phyloP scores from a whole-genome alignment of 2,113 vertebrate species.

The Azemiops feae region DNA sequence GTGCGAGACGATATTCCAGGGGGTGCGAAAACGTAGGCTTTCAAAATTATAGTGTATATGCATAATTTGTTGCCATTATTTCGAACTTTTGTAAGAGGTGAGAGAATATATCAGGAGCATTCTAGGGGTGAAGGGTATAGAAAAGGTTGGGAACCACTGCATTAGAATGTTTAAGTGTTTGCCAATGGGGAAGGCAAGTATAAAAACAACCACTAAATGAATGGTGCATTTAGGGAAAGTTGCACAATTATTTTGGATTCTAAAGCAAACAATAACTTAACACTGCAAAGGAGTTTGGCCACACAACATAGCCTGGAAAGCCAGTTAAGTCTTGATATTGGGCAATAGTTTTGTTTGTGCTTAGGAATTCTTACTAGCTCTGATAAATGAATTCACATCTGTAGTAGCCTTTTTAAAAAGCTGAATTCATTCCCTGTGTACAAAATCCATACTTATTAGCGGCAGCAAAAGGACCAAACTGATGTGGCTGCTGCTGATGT shows the following conservation, averaged over 20 bases:
- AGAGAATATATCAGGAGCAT: no score
- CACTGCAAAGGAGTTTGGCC: background rate
- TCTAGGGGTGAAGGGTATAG: no score
- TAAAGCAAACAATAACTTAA: background rate
- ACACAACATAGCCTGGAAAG: background rate
- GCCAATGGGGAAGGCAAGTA: background rate
- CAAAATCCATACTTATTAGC: background rate
- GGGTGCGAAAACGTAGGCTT: no score
- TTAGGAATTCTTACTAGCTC: conserved; percentile 1
- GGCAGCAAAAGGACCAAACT: background rate
- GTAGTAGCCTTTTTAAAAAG: conserved; percentile 10
- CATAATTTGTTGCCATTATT: no score
- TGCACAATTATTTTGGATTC: background rate
- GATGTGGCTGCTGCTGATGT: background rate
- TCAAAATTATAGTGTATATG: no score
- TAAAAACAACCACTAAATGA: background rate
- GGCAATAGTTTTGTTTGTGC: background rate
- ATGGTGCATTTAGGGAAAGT: background rate
- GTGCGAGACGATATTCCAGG: no score
- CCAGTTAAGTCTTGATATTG: background rate
- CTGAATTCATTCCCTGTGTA: background rate
- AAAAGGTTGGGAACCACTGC: no score
- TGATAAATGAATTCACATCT: background rate
- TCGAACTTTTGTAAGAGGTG: background rate
- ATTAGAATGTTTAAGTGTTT: background rate